phyloP scores from a whole-genome alignment of 2,113 vertebrate species.

The Lophius piscatorius region DNA sequence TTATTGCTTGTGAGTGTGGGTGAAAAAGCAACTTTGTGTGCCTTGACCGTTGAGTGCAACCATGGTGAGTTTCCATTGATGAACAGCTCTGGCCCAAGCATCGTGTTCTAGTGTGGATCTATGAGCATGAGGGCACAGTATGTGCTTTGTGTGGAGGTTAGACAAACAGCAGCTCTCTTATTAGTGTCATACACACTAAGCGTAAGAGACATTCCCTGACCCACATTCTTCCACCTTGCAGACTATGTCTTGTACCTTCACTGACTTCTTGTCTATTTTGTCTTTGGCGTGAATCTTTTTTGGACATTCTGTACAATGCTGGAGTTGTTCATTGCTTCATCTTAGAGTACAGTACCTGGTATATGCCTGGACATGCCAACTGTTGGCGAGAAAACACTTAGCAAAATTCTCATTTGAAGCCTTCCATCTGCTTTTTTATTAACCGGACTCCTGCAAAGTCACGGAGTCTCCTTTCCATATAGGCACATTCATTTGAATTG shows the following conservation, averaged over 20 bases:
- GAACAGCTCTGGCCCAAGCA: conserved; percentile 41
- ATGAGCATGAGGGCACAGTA: conserved; percentile 59
- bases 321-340: background rate
- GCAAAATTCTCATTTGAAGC: no score
- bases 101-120: conserved; percentile 45
- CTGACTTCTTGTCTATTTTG: background rate
- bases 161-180: conserved; percentile 62
- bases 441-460: no score
- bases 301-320: conserved; percentile 2
- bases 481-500: no score
- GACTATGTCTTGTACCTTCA: conserved; percentile 16
- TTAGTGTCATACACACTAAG: conserved; percentile 46
- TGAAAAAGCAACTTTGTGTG: conserved; percentile 24
- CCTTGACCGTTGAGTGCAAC: conserved; percentile 42
- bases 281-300: conserved; percentile 7
- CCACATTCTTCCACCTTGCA: conserved; percentile 29
- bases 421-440: no score
- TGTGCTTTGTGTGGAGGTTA: conserved; percentile 64
- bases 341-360: background rate
- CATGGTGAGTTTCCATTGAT: conserved; percentile 65
- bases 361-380: conserved; percentile 7
- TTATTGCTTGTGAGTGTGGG: conserved; percentile 5
- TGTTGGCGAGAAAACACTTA: conserved; percentile 7
- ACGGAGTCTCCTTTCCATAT: background rate
- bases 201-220: conserved; percentile 7